Conservation (phyloP, 2,797 vertebrate species). For the Pyrocephalus nanus region DNA sequence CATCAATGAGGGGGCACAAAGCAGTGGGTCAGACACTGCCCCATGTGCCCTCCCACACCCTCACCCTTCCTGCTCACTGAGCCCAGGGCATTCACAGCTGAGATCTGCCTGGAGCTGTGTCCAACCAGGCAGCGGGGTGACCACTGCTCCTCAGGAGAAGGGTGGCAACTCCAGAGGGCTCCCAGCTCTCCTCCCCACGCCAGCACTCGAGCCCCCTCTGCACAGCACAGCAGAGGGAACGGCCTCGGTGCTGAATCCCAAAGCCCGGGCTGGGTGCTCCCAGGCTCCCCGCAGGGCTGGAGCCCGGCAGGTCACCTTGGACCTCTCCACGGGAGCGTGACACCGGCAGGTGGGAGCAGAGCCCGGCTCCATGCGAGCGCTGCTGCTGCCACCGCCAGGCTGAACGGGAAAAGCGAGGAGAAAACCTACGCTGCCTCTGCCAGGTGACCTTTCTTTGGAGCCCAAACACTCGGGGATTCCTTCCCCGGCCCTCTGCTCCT, state of each 20-base stretch:
- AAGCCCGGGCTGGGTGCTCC: accelerated
- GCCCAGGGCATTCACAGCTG: accelerated
- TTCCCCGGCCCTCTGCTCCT: neutral
- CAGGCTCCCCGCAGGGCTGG: neutral
- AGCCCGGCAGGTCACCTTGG: neutral
- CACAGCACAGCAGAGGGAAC: accelerated
- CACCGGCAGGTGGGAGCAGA: neutral
- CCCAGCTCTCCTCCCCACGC: neutral
- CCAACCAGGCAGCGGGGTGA: accelerated
- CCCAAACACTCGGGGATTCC: neutral
- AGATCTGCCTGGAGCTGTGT: accelerated
- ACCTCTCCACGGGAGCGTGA: neutral
- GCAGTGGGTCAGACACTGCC: neutral
- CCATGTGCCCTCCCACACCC: accelerated
- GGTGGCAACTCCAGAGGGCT: neutral
- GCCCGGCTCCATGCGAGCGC: constrained; percentile 58
- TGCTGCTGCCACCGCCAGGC: constrained; percentile 81
- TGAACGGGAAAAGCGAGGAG: neutral
- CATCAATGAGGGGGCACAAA: neutral
- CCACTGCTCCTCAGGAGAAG: neutral
- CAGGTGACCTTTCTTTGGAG: neutral
- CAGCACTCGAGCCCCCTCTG: no score
- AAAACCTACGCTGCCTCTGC: neutral
- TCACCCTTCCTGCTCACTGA: accelerated
- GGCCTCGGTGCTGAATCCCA: neutral